These are phyloP conservation scores for Crocodylus rhombifer DNA, from an alignment of 2,797 vertebrate genomes.

Conservation along the genomic window DNA sequence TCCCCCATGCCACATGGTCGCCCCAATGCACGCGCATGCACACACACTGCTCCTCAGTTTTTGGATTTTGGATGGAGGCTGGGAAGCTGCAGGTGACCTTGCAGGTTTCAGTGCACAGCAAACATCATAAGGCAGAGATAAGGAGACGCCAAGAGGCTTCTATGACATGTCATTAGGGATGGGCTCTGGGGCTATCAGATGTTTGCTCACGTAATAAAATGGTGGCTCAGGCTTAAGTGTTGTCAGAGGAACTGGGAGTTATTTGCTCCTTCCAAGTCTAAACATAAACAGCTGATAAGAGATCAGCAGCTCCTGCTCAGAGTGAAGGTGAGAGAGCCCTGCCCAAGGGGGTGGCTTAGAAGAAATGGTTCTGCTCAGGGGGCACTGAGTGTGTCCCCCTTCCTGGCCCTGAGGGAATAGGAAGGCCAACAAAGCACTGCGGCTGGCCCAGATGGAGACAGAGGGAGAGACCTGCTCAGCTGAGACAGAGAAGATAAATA, in stretches of 20 bases:
- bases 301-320: background rate
- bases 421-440: background rate
- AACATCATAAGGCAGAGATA: conserved; percentile 82
- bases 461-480: background rate
- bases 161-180: conserved; percentile 81
- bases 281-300: conserved; percentile 80
- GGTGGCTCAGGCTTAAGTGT: conserved; percentile 76
- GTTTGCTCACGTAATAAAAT: conserved; percentile 89
- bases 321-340: background rate
- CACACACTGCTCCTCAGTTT: background rate
- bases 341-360: background rate
- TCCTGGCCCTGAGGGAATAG: background rate
- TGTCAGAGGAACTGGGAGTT: conserved; percentile 77
- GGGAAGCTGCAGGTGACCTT: conserved; percentile 83
- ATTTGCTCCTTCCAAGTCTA: conserved; percentile 79
- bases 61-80: conserved; percentile 85
- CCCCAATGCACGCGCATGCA: too few relatives aligned
- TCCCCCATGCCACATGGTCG: background rate
- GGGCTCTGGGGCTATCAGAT: conserved; percentile 82
- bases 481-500: background rate
- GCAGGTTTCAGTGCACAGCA: conserved; percentile 81
- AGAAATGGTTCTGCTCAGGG: background rate
- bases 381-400: accelerated
- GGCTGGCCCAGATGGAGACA: background rate
- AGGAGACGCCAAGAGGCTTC: conserved; percentile 85